Conservation (phyloP, 2,888 invertebrate species). For the Brenthis ino region DNA sequence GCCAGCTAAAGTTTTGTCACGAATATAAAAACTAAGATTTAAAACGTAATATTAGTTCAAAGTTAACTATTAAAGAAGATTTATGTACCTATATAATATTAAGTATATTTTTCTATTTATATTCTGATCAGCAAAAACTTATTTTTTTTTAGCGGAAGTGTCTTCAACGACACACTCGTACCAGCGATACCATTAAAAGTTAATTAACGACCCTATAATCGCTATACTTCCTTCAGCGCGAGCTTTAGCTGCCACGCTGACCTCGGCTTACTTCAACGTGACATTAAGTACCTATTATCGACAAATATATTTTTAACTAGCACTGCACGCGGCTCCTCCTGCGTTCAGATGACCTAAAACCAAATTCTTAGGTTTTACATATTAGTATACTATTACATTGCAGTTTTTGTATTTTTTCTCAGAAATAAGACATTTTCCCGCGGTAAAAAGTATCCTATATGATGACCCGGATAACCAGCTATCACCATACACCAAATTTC, state of each 20-base stretch:
- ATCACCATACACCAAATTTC: too few species aligned
- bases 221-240: constrained; percentile 7
- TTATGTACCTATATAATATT: constrained; percentile 3
- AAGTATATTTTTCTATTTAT: background rate
- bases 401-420: too few species aligned
- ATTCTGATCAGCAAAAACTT: constrained; percentile 11
- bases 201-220: constrained; percentile 17
- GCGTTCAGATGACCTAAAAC: too few species aligned
- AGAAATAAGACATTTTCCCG: too few species aligned
- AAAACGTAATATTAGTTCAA: background rate
- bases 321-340: too few species aligned
- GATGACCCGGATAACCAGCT: too few species aligned
- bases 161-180: background rate
- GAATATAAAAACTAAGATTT: too few species aligned
- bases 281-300: background rate
- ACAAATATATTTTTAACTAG: too few species aligned
- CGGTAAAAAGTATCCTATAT: too few species aligned
- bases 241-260: background rate
- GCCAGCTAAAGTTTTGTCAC: too few species aligned
- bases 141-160: constrained; percentile 2
- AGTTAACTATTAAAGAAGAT: background rate
- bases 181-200: constrained; percentile 1
- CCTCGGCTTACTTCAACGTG: background rate
- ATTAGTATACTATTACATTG: too few species aligned
- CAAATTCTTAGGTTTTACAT: too few species aligned